phyloP scores from a whole-genome alignment of 2,797 vertebrate genomes.

The Loriculus beryllinus region DNA sequence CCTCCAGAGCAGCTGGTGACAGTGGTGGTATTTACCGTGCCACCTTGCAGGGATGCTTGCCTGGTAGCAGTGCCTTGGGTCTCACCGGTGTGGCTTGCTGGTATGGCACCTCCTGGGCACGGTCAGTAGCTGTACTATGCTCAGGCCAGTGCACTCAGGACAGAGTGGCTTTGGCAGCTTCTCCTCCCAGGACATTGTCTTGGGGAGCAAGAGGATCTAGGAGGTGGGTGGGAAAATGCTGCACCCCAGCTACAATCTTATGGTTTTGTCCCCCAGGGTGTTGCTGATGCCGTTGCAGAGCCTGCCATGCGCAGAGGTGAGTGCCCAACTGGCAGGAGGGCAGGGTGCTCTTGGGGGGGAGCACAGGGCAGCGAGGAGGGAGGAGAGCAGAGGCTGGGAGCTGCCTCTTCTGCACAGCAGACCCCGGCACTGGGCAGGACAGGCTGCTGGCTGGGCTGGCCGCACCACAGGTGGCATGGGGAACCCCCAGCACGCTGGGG shows the following conservation, averaged over 20 bases:
- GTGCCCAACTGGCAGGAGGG: neutral
- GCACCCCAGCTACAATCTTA: neutral
- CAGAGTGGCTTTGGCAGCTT: neutral
- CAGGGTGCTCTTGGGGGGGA: neutral
- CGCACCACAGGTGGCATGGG: fast-evolving
- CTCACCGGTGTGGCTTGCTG: neutral
- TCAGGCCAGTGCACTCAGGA: neutral
- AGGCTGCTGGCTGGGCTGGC: neutral
- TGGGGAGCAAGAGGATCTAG: neutral
- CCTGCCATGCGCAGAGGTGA: constrained; percentile 6
- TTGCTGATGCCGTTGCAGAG: constrained; percentile 34
- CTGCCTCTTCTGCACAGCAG: neutral
- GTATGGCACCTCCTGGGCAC: fast-evolving
- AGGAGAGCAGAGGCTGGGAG: neutral
- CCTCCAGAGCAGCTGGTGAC: neutral
- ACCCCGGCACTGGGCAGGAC: neutral
- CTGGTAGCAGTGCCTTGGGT: neutral
- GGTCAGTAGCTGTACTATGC: neutral
- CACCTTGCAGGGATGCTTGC: neutral
- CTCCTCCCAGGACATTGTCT: neutral
- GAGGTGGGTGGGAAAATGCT: neutral
- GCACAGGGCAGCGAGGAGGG: neutral
- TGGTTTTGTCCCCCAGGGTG: constrained; percentile 43
- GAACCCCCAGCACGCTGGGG: fast-evolving
- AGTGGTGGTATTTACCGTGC: neutral